phyloP scores from a whole-genome alignment of 2,797 vertebrate genomes.

The Leuciscus waleckii region DNA sequence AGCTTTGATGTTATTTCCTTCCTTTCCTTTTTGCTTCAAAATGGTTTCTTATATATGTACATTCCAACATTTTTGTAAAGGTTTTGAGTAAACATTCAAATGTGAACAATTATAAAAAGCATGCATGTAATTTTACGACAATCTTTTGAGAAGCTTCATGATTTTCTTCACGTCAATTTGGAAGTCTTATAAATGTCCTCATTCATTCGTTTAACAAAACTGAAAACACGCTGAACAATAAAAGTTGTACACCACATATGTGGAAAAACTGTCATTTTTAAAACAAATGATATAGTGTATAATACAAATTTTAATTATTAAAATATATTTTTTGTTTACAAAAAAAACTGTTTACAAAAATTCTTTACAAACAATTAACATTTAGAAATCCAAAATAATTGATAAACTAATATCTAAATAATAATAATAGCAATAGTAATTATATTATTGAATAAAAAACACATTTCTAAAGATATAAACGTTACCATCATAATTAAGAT shows the following conservation, averaged over 20 bases:
- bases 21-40: slow-evolving; percentile 6
- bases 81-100: neutral
- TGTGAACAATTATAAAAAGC: neutral
- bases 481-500: neutral
- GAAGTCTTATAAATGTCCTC: neutral
- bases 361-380: neutral
- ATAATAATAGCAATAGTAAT: neutral
- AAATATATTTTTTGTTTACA: neutral
- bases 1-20: slow-evolving; percentile 10
- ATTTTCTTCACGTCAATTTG: neutral
- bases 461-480: neutral
- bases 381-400: slow-evolving; percentile 1
- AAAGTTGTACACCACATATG: neutral
- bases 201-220: slow-evolving; percentile 19
- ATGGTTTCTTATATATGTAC: neutral
- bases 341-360: neutral
- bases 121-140: neutral
- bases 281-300: neutral
- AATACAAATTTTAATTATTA: neutral
- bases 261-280: neutral
- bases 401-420: neutral
- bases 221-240: slow-evolving; percentile 18
- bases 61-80: neutral
- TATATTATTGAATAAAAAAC: neutral
- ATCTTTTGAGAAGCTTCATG: neutral